Percentiles rank a stretch among this genome's conserved stretches.
Conservation (phyloP, 2,797 vertebrate genomes). For the Amazonetta brasiliensis region DNA sequence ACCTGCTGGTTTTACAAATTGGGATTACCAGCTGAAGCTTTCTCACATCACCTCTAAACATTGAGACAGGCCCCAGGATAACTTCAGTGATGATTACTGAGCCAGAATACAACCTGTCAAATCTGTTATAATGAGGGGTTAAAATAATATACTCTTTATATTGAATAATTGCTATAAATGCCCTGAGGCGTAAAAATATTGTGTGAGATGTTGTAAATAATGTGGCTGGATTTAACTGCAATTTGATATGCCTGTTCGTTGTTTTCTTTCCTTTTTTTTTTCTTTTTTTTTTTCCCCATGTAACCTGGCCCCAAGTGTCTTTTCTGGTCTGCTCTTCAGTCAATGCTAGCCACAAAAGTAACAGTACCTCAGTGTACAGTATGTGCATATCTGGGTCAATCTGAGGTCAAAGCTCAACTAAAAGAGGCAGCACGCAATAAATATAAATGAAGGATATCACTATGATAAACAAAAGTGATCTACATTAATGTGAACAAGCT, state of each 20-base stretch:
- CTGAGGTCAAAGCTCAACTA: conserved; percentile 25
- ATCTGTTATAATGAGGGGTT: neutral
- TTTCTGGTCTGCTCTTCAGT: conserved; percentile 16
- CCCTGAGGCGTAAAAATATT: conserved; percentile 36
- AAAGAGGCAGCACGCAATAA: conserved; percentile 12
- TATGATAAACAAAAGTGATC: conserved; percentile 27
- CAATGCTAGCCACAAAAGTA: neutral
- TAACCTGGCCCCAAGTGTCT: neutral
- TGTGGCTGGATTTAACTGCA: conserved; percentile 26
- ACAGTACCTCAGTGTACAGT: neutral
- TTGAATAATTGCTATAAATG: conserved; percentile 56
- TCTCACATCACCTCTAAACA: conserved; percentile 15
- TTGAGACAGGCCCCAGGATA: conserved; percentile 8
- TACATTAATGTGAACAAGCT: conserved; percentile 16
- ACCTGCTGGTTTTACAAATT: neutral
- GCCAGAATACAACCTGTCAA: conserved; percentile 19
- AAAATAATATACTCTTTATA: conserved; percentile 29
- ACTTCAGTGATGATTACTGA: conserved; percentile 29
- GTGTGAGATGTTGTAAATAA: conserved; percentile 37
- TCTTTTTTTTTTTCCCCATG: neutral
- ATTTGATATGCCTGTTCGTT: neutral
- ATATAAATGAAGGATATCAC: conserved; percentile 41
- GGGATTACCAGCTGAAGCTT: neutral
- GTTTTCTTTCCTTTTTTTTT: neutral
- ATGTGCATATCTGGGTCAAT: conserved; percentile 22